Base-by-base conservation (phyloP, 1,140 invertebrate species). In the Drosophila saltans region DNA sequence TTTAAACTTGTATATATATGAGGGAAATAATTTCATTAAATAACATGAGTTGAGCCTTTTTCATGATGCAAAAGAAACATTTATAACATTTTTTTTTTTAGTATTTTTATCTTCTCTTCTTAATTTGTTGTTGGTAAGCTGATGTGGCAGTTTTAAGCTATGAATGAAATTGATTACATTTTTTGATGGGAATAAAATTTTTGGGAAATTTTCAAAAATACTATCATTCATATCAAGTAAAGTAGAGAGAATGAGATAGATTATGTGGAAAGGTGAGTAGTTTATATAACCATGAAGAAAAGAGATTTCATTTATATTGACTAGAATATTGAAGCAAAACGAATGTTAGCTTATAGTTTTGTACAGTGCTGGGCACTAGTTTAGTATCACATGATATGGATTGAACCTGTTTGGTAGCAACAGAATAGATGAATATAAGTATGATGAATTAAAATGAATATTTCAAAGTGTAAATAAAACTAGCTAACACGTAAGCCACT, bases 1-100 rank as follows among this genome's bases (percentile, higher is more conserved):
- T 61, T 64, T 26, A 57, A 64, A 58, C 26, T 43, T 67, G 66
- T 28, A 58, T 76, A 64, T 30, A 61, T 52, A 55, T 39, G 60
- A 36, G 30, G 40, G 36, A 70, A 83, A 83, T 83, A 82, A 82
- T 76, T 86, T 86, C 82, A 86, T 86, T 86, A 86, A 82, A 76
- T 86, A 82, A 65, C 79, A 76, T 86, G 82, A 86, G 75, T 79
- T 76, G 71, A 69, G 65, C 39, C 66, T 85, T 76, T 76, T 76
- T 58, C 21, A 40, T 59, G 16, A 33, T 59, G 57, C 45, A 52
- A 26, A 52, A 52, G 45, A 52, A 52, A 52, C 26, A 52, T 26
- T 16, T 16, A 16, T 16, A 16, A 26, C 9, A 26, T 52, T 52
- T 24, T 52, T 24, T 1, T 36, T 36, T 21, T 55, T 55, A 55